These are phyloP conservation scores for Andrena trimmerana DNA, from an alignment of 2,888 invertebrate species.

Conservation along the genomic window DNA sequence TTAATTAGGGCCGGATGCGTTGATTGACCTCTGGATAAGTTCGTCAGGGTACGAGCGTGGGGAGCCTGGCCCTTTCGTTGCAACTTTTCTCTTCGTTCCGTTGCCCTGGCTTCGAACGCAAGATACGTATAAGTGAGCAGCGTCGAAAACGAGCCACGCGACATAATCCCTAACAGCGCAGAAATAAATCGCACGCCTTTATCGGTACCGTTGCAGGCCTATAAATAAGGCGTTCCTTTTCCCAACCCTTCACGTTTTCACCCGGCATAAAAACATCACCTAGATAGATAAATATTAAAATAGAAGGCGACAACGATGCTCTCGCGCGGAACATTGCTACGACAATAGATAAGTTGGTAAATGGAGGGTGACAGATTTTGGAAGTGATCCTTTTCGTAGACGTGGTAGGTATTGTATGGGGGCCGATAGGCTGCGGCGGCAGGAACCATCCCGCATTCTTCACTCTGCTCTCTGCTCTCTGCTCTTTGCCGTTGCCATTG, in stretches of 20 bases:
- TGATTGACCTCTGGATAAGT: constrained; percentile 80
- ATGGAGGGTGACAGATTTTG: not conserved
- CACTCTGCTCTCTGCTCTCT: constrained; percentile 52
- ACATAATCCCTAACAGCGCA: not conserved
- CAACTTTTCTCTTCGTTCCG: constrained; percentile 32
- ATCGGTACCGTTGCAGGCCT: not conserved
- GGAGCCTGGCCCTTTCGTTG: constrained; percentile 52
- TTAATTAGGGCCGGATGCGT: constrained; percentile 82
- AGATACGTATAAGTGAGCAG: not conserved
- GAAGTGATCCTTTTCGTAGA: constrained; percentile 30
- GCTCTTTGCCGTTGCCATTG: constrained; percentile 67
- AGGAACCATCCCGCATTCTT: constrained; percentile 60
- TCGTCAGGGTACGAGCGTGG: constrained; percentile 65
- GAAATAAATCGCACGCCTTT: constrained; percentile 5
- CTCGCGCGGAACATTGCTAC: not conserved
- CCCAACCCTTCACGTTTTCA: not conserved
- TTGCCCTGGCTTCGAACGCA: constrained; percentile 7
- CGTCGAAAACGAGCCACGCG: constrained; percentile 20
- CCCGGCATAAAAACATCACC: not conserved
- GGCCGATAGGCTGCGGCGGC: not conserved
- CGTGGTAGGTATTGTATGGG: not conserved
- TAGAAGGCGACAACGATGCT: not conserved
- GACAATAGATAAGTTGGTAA: too few relatives aligned
- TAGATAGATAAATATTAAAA: constrained; percentile 6
- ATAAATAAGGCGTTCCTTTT: constrained; percentile 28